Conservation (phyloP, 2,888 invertebrate genomes). For the Allygus modestus region DNA sequence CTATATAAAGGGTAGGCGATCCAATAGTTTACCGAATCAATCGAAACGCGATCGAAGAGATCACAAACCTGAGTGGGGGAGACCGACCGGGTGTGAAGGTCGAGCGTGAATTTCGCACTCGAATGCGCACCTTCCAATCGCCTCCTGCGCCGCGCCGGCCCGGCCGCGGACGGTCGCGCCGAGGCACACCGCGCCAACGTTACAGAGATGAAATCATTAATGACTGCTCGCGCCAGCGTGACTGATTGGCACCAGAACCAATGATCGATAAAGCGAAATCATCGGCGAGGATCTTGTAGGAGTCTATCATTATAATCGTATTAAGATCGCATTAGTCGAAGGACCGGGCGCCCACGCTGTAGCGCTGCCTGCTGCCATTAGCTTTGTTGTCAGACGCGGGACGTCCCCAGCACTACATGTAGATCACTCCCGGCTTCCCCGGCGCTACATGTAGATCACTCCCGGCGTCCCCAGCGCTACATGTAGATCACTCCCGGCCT, state of each 20-base stretch:
- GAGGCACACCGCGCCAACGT: neutral
- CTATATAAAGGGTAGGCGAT: no score
- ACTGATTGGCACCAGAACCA: slow-evolving; percentile 60
- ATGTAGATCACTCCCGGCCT: neutral
- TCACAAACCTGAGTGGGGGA: slow-evolving; percentile 7
- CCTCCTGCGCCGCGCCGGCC: neutral
- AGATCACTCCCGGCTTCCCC: neutral
- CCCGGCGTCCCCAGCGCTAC: neutral
- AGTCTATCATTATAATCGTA: slow-evolving; percentile 66
- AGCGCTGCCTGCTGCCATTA: slow-evolving; percentile 34
- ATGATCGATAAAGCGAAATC: slow-evolving; percentile 64
- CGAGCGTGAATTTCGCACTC: slow-evolving; percentile 32
- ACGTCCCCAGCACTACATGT: slow-evolving; percentile 13
- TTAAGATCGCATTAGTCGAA: slow-evolving; percentile 65
- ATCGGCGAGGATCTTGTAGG: slow-evolving; percentile 62
- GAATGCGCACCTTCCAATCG: slow-evolving; percentile 37
- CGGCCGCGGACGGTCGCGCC: neutral
- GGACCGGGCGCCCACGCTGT: slow-evolving; percentile 47
- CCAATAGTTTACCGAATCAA: no score
- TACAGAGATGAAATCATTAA: slow-evolving; percentile 61
- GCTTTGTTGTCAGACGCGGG: slow-evolving; percentile 26
- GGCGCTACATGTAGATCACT: slow-evolving; percentile 19
- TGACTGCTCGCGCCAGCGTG: slow-evolving; percentile 54
- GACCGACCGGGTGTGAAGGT: slow-evolving; percentile 31
- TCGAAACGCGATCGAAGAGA: neutral